Conservation (phyloP, 2,888 invertebrate genomes). For the Drosophila parthenogenetica region DNA sequence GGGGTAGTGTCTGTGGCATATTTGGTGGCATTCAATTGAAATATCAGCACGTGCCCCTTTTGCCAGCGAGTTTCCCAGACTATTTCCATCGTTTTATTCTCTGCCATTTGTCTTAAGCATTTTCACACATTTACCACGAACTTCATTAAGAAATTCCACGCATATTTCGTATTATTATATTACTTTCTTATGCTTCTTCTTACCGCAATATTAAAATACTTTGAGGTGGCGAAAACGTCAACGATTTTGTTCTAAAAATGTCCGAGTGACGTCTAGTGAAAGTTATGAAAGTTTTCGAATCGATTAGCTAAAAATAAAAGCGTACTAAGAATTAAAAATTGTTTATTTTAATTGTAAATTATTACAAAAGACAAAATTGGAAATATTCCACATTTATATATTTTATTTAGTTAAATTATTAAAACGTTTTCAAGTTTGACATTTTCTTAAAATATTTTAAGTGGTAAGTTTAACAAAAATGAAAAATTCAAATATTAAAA, state of each 20-base stretch:
- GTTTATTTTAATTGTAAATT: too few species aligned
- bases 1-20: conserved; percentile 54
- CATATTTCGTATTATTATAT: conserved; percentile 64
- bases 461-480: too few species aligned
- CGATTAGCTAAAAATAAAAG: neutral
- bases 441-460: too few species aligned
- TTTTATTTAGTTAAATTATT: too few species aligned
- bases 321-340: too few species aligned
- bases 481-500: too few species aligned
- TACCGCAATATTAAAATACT: conserved; percentile 48
- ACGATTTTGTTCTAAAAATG: conserved; percentile 5
- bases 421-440: too few species aligned
- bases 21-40: conserved; percentile 74
- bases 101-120: conserved; percentile 66
- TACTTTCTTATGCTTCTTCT: conserved; percentile 22
- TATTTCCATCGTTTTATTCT: conserved; percentile 7
- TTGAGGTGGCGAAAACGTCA: conserved; percentile 17
- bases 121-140: conserved; percentile 31
- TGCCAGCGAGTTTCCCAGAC: conserved; percentile 28
- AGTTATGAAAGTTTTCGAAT: conserved; percentile 10
- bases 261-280: conserved; percentile 13
- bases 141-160: conserved; percentile 79
- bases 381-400: too few species aligned
- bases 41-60: conserved; percentile 74
- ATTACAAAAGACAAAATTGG: too few species aligned